phyloP scores from a whole-genome alignment of 2,888 invertebrate species.

The Epirrhoe tristata region DNA sequence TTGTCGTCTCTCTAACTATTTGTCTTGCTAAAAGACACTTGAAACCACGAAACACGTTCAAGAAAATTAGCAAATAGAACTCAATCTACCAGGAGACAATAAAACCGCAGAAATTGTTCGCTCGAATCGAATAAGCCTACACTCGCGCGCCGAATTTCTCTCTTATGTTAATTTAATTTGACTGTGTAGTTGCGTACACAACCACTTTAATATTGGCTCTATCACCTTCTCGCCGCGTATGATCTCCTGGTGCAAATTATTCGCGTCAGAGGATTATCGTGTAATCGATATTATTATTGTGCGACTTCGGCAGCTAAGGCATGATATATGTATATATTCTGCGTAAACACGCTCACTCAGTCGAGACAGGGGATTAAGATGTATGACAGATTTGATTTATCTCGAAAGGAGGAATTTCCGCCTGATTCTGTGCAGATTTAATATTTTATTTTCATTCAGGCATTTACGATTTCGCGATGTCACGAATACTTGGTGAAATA shows the following conservation, averaged over 20 bases:
- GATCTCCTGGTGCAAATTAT: slow-evolving; percentile 56
- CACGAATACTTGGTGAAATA: not conserved
- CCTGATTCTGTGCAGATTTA: slow-evolving; percentile 15
- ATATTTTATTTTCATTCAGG: slow-evolving; percentile 17
- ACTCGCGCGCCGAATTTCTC: slow-evolving; percentile 46
- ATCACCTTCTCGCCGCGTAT: slow-evolving; percentile 53
- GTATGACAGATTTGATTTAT: slow-evolving; percentile 24
- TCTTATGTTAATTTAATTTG: slow-evolving; percentile 75
- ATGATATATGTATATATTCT: slow-evolving; percentile 15
- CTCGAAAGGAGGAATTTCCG: slow-evolving; percentile 12
- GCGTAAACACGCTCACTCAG: slow-evolving; percentile 18
- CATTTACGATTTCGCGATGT: slow-evolving; percentile 8
- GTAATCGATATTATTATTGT: slow-evolving; percentile 40
- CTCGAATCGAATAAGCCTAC: slow-evolving; percentile 28
- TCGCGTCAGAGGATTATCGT: slow-evolving; percentile 42
- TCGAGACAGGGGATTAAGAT: slow-evolving; percentile 25
- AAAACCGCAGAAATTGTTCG: slow-evolving; percentile 45
- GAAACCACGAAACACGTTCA: slow-evolving; percentile 25
- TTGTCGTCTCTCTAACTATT: not conserved
- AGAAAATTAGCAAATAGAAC: slow-evolving; percentile 32
- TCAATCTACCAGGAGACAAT: slow-evolving; percentile 56
- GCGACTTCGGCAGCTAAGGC: slow-evolving; percentile 24
- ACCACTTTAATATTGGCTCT: slow-evolving; percentile 62
- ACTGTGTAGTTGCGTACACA: slow-evolving; percentile 59
- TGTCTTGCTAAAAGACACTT: slow-evolving; percentile 11